These are phyloP conservation scores for Spea multiplicata DNA, from an alignment of 2,113 vertebrate genomes.

Conservation along the genomic window DNA sequence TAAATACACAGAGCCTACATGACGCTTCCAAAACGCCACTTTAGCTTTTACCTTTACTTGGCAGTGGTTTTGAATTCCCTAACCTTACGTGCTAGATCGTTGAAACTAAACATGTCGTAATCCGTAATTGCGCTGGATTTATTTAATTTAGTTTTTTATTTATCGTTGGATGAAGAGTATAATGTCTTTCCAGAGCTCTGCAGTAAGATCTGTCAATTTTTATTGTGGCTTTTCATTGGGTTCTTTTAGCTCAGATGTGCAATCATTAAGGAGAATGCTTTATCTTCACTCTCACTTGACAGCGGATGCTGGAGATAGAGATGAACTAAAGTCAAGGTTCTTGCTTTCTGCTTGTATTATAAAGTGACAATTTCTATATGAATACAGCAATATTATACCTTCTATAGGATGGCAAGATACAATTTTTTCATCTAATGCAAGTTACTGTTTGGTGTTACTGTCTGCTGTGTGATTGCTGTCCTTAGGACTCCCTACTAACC, in stretches of 20 bases:
- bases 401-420: too few species aligned
- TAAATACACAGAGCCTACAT: slow-evolving; percentile 9
- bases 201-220: slow-evolving; percentile 71
- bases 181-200: slow-evolving; percentile 67
- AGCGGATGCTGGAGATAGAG: slow-evolving; percentile 26
- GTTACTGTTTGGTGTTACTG: too few species aligned
- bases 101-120: slow-evolving; percentile 73
- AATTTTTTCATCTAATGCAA: too few species aligned
- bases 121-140: slow-evolving; percentile 75
- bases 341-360: background rate
- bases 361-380: too few species aligned
- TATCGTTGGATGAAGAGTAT: slow-evolving; percentile 71
- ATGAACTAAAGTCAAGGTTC: slow-evolving; percentile 23
- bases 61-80: slow-evolving; percentile 39
- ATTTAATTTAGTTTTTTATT: slow-evolving; percentile 75
- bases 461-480: too few species aligned
- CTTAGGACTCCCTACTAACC: too few species aligned
- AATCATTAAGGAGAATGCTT: slow-evolving; percentile 48
- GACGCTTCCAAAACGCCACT: slow-evolving; percentile 30
- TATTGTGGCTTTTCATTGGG: slow-evolving; percentile 70
- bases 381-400: too few species aligned
- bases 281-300: slow-evolving; percentile 40
- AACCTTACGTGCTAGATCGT: slow-evolving; percentile 59
- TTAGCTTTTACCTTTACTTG: slow-evolving; percentile 24
- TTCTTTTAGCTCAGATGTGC: slow-evolving; percentile 63